Evolutionary conservation across 2,797 vertebrate species (phyloP), one percentile per base, ranked within the genome.

Genomic region (Spinibarbus caldwelli): DNA sequence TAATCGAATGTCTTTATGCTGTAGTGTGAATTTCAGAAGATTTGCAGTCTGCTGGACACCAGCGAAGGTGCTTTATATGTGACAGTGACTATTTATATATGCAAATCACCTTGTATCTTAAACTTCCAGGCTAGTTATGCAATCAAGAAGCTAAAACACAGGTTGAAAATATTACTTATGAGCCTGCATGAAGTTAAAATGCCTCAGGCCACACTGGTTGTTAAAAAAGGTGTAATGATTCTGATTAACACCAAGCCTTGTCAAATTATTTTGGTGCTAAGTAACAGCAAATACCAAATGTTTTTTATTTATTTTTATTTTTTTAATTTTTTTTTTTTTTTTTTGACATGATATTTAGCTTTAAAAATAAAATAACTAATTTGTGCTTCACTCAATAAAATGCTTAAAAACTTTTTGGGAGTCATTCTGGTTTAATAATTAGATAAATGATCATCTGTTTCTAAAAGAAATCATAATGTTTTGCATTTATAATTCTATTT

Each of bases 211-310:
- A 34, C 29, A 66, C 26, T 15, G 26, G 7, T 34, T 66, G 29
- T 54, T 54, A 38, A 31, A 26, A 14, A 29, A 66, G 31, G 64
- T 34, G 57, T 45, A 64, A 78, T 78, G 29, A 64, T 78, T 78
- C n/a, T 31, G 36, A 15, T 72, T 59, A 72, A 72, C 38, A 59
- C 19, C 17, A 9, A 66, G 31, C 17, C 1, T 45, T 1, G 15
- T 64, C 5, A 64, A 29, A 62, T 3, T 12, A 12, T 78, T 29
- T 31, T n/a, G 17, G n/a, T 64, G 54, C 36, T 12, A 21, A 45
- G 23, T 59, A 59, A 78, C 57, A 66, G 77, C 41, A 64, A 43
- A 45, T 14, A 21, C n/a, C 12, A 29, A n/a, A 45, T 45, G 23
- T 7, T 31, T 23, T 26, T 11, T 49, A n/a, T n/a, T n/a, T n/a